Conservation (phyloP, 2,113 vertebrate genomes). For the Microcebus tavaratra region DNA sequence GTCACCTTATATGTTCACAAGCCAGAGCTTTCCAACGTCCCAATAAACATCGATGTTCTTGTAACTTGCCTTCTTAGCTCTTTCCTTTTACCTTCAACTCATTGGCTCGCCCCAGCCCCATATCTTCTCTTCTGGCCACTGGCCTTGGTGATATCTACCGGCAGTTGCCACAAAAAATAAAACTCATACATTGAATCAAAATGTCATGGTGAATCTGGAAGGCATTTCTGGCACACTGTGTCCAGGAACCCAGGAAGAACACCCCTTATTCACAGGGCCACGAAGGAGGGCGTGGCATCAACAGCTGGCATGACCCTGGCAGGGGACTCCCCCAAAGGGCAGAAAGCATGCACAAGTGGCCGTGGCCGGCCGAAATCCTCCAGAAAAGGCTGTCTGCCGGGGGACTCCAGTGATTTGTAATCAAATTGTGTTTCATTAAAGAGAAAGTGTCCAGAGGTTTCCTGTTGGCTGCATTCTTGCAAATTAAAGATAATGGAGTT, state of each 20-base stretch:
- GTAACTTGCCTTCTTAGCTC: background rate
- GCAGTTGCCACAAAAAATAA: background rate
- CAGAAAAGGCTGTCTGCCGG: conserved; percentile 21
- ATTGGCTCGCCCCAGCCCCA: background rate
- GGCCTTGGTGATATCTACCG: background rate
- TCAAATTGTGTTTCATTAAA: conserved; percentile 77
- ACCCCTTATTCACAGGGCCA: background rate
- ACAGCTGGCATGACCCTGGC: background rate
- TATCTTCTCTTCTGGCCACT: background rate
- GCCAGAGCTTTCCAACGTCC: background rate
- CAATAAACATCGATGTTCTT: background rate
- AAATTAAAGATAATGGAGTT: conserved; percentile 74
- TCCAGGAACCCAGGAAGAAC: background rate
- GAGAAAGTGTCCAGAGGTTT: conserved; percentile 63
- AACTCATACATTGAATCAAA: background rate
- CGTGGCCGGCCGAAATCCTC: background rate
- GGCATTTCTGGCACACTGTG: background rate
- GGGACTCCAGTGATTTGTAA: conserved; percentile 68
- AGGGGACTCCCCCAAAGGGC: background rate
- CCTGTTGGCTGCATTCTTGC: conserved; percentile 40
- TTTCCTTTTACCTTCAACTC: background rate
- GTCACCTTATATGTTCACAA: background rate
- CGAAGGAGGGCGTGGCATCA: background rate
- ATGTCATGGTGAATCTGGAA: background rate
- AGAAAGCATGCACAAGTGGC: background rate